Percentiles rank a stretch among this genome's conserved stretches.
Evolutionary conservation across 2,113 vertebrate genomes (phyloP).

Genomic region (Phainopepla nitens): DNA sequence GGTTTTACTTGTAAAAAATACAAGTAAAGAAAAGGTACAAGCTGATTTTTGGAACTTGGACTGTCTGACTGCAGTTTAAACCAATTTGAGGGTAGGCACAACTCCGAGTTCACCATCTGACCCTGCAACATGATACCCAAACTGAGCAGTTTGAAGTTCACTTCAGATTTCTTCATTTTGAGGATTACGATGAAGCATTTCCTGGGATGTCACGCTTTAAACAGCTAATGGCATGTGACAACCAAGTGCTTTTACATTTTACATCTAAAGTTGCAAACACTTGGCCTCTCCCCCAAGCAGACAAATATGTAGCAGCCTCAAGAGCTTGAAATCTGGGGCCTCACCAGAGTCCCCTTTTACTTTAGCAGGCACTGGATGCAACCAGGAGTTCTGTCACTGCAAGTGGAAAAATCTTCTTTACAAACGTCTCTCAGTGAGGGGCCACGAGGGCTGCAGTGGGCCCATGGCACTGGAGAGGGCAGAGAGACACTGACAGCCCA

Average conservation of each 20-base stretch:
- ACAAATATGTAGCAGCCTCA: not conserved
- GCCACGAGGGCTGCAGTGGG: not conserved
- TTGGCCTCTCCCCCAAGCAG: not conserved
- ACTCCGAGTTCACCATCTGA: not conserved
- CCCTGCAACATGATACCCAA: not conserved
- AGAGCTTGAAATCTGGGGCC: not conserved
- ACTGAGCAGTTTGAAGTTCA: slow-evolving; percentile 34
- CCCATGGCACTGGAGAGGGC: not conserved
- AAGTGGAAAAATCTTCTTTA: not conserved
- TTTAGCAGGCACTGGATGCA: not conserved
- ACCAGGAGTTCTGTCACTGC: not conserved
- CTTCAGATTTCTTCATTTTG: slow-evolving; percentile 48
- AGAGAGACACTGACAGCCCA: not conserved
- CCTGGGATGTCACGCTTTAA: slow-evolving; percentile 15
- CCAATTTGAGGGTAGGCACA: slow-evolving; percentile 1
- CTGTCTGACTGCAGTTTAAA: slow-evolving; percentile 25
- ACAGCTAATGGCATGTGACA: slow-evolving; percentile 49
- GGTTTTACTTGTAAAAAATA: not conserved
- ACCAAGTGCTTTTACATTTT: not conserved
- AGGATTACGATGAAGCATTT: slow-evolving; percentile 52
- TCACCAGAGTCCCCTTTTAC: not conserved
- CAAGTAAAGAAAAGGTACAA: not conserved
- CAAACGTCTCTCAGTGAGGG: accelerated
- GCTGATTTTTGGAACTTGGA: not conserved
- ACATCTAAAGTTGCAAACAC: slow-evolving; percentile 15